Percentiles rank a stretch among this genome's conserved stretches.
Evolutionary conservation across 2,888 invertebrate genomes (phyloP).

Genomic region (Nomada hirtipes): DNA sequence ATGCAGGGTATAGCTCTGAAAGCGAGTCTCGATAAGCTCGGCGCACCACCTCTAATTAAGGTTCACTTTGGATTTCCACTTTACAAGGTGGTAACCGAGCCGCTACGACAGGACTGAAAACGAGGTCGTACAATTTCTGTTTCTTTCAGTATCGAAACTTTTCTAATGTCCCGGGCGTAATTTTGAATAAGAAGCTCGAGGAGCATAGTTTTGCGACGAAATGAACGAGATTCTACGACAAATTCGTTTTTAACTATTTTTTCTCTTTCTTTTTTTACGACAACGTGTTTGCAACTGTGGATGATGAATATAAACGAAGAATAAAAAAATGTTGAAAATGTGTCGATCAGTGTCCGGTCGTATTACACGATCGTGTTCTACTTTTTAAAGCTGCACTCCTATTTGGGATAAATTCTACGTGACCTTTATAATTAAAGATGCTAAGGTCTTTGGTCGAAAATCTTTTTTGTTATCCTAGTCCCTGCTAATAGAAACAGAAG

Average conservation of each 20-base stretch:
- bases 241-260: no score
- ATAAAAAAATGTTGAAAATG: no score
- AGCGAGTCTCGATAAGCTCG: constrained; percentile 56
- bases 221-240: neutral
- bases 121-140: constrained; percentile 36
- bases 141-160: constrained; percentile 37
- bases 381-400: neutral
- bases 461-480: no score
- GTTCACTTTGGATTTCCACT: constrained; percentile 63
- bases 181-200: constrained; percentile 17
- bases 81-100: constrained; percentile 57
- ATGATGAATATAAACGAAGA: neutral
- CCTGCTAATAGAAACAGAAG: no score
- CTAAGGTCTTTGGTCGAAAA: no score
- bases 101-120: constrained; percentile 39
- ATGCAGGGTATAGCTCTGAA: constrained; percentile 49
- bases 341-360: no score
- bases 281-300: no score
- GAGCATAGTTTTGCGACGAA: neutral
- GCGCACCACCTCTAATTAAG: constrained; percentile 59
- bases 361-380: neutral
- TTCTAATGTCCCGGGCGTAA: constrained; percentile 1
- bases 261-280: no score
- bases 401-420: neutral
- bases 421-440: neutral